These are phyloP conservation scores for Rhegmatorhina hoffmannsi DNA, from an alignment of 2,113 vertebrate genomes.

Conservation along the genomic window DNA sequence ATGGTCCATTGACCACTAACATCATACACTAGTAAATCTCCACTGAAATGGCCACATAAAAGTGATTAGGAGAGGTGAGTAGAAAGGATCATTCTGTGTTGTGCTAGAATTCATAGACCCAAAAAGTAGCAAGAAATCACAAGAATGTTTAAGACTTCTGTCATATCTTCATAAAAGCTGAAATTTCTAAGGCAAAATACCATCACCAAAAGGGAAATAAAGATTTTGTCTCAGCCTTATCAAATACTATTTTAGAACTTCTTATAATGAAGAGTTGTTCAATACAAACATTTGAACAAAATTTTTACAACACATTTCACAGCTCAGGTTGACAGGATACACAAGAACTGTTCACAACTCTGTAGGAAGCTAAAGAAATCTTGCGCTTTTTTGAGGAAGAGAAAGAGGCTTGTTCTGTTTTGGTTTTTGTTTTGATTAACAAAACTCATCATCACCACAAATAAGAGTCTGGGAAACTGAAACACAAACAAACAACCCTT, in stretches of 20 bases:
- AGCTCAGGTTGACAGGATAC: neutral
- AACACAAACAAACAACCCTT: neutral
- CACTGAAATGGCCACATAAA: neutral
- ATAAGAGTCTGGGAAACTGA: neutral
- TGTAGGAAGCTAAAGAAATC: neutral
- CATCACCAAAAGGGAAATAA: neutral
- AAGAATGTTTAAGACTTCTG: neutral
- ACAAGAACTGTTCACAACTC: neutral
- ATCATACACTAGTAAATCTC: neutral
- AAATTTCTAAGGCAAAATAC: neutral
- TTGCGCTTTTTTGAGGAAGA: neutral
- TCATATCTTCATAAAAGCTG: neutral
- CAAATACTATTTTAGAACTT: neutral
- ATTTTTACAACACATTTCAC: neutral
- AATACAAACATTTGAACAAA: neutral
- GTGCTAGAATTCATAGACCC: neutral
- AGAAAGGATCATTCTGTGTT: neutral
- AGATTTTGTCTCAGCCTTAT: neutral
- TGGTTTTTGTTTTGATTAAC: too few relatives aligned
- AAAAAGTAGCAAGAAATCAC: neutral
- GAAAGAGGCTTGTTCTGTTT: neutral
- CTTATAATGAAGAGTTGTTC: neutral
- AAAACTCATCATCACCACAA: neutral
- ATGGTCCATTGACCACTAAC: neutral
- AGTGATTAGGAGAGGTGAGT: neutral